A percentile compares a stretch with the other conserved stretches of the same genome.
Conservation (phyloP, 2,888 invertebrate genomes). For the Elmis aenea region DNA sequence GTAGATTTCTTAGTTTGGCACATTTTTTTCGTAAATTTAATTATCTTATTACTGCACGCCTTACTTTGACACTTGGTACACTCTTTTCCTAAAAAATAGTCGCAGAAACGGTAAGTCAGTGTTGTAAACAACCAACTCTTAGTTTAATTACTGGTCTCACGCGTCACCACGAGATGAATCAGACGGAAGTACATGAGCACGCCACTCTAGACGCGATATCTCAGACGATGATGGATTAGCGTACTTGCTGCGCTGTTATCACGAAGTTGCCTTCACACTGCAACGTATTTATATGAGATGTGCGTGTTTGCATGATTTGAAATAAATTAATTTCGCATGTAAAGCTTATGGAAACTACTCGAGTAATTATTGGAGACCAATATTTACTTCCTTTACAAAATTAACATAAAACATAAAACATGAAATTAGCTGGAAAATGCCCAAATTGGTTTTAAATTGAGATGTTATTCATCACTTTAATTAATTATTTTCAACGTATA, state of each 20-base stretch:
- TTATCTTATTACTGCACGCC: too few species aligned
- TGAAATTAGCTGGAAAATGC: too few species aligned
- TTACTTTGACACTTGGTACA: constrained; percentile 3
- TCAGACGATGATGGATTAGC: constrained; percentile 12
- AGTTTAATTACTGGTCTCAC: constrained; percentile 7
- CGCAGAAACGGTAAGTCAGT: not conserved
- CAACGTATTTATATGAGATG: constrained; percentile 10
- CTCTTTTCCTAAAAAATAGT: constrained; percentile 2
- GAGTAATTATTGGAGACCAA: constrained; percentile 7
- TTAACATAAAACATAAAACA: too few species aligned
- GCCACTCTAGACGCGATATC: constrained; percentile 6
- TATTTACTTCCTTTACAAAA: too few species aligned
- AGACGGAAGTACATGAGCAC: constrained; percentile 6
- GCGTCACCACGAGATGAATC: constrained; percentile 6
- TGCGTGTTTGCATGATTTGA: constrained; percentile 12
- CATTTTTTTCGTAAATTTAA: too few species aligned
- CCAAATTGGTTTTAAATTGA: too few species aligned
- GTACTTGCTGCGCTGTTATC: constrained; percentile 10
- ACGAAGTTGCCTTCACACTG: constrained; percentile 5
- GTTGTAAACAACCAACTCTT: constrained; percentile 5
- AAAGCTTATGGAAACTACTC: constrained; percentile 4
- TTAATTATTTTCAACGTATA: too few species aligned
- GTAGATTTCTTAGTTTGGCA: too few species aligned
- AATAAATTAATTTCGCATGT: constrained; percentile 11
- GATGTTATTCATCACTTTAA: too few species aligned